Evolutionary conservation across 2,113 vertebrate species (phyloP).

Genomic region (Seriola rivoliana): DNA sequence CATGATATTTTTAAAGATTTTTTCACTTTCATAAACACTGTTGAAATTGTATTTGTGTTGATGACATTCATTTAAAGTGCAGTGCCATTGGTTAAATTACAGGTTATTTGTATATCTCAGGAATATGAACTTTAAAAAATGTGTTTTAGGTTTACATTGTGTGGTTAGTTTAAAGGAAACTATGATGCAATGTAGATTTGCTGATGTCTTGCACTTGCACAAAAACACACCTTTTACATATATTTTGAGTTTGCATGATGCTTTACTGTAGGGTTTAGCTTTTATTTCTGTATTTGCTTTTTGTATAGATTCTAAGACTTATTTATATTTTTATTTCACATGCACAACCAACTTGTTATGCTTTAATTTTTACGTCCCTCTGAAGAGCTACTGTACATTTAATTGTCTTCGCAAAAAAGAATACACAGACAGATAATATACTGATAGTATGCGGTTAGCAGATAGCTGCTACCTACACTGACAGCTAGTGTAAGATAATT

Average conservation of each 20-base stretch:
- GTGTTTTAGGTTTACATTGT: background rate
- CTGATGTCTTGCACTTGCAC: too few species aligned
- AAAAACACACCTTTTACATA: background rate
- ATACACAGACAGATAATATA: background rate
- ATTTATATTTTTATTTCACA: background rate
- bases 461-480: background rate
- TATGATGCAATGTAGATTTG: background rate
- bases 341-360: background rate
- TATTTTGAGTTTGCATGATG: background rate
- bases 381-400: background rate
- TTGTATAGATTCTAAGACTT: background rate
- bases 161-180: background rate
- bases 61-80: background rate
- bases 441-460: background rate
- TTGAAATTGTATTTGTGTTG: background rate
- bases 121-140: background rate
- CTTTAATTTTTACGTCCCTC: background rate
- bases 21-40: background rate
- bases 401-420: background rate
- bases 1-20: background rate
- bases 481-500: too few species aligned
- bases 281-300: background rate
- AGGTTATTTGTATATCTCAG: background rate
- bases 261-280: background rate
- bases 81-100: background rate